Evolutionary conservation across 2,888 invertebrate genomes (phyloP), one percentile per base, ranked within the genome.

Genomic region (Drosophila incognita): DNA sequence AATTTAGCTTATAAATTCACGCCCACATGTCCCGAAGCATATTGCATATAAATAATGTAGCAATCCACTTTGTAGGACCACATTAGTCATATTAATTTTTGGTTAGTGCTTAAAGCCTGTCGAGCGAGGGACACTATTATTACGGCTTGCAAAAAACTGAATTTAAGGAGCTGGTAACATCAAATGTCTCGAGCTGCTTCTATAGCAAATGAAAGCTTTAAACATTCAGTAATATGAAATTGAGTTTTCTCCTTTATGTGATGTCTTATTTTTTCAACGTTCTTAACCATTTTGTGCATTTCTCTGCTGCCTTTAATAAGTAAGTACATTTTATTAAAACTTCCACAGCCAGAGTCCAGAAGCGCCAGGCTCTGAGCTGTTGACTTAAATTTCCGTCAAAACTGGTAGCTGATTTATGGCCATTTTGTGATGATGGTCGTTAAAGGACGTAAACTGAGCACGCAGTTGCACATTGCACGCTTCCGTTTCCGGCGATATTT

Each of bases 341-440:
- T 36, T 18, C 11, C 21, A 36, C 15, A 36, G 52, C 59, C 52
- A 40, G 29, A 46, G 52, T 38, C 46, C 59, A 58, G 62, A n/a
- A 40, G 42, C 35, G 58, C 40, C 15, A 40, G 35, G 57, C 15
- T 53, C 58, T 29, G 56, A 21, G 54, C 67, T 60, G 63, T 62
- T 74, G 79, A 75, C 72, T 86, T 85, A 68, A 71, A 74, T 86
- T 86, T 83, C 87, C 85, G 79, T 86, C 87, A 86, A 81, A 83
- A 78, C 52, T 79, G 76, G 61, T 62, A 27, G 74, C 85, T 86
- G 87, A 86, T 86, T 86, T 86, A 86, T 87, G 69, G 74, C 74
- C 71, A 68, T 57, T 65, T 58, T 53, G 62, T 63, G 51, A 31
- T 42, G 68, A 53, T 66, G 57, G 70, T 67, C 78, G 67, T 72